A percentile compares a stretch with the other conserved stretches of the same genome.
phyloP scores from a whole-genome alignment of 1,140 invertebrate genomes.

The Scaptomyza graminum region DNA sequence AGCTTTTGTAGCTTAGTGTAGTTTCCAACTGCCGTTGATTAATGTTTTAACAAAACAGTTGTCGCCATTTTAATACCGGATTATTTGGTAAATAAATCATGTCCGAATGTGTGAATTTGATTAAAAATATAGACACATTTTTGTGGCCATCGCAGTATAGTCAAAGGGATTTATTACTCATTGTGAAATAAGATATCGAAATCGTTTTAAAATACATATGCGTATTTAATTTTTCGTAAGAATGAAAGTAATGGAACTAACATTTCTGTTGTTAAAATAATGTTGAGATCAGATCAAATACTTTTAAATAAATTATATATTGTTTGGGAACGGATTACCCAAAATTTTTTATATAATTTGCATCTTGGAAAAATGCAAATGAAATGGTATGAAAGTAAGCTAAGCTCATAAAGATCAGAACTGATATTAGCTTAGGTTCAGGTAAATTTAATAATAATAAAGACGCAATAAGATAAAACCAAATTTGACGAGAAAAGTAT shows the following conservation, averaged over 20 bases:
- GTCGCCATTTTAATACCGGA: constrained; percentile 62
- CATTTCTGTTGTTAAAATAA: no score
- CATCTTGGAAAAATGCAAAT: neutral
- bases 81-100: constrained; percentile 64
- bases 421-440: no score
- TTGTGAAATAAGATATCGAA: constrained; percentile 13
- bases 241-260: neutral
- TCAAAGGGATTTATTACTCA: constrained; percentile 13
- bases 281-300: no score
- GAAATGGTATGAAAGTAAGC: no score
- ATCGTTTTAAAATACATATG: constrained; percentile 1
- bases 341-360: no score
- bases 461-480: no score
- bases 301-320: no score
- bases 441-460: no score
- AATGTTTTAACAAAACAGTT: constrained; percentile 75
- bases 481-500: no score
- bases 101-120: constrained; percentile 60
- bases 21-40: constrained; percentile 54
- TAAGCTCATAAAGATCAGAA: no score
- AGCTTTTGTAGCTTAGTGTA: constrained; percentile 32
- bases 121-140: constrained; percentile 33
- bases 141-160: neutral
- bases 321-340: no score
- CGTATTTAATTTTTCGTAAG: neutral